A percentile compares a stretch with the other conserved stretches of the same genome.
Evolutionary conservation across 2,797 vertebrate species (phyloP).

Genomic region (Emys orbicularis): DNA sequence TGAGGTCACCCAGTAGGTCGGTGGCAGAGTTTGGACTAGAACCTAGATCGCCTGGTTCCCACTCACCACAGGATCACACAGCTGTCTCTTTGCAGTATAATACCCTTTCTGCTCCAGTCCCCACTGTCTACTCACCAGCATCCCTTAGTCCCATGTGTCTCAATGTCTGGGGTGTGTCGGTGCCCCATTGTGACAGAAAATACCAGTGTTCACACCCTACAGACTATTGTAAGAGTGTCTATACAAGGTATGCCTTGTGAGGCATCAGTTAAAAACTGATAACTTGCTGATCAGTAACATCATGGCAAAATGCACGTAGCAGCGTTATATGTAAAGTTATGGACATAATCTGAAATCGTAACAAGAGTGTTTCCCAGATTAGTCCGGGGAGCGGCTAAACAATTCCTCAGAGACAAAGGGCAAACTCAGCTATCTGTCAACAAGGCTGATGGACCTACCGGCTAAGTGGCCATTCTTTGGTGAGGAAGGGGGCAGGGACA

Average conservation of each 20-base stretch:
- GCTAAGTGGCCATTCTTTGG: too few species aligned
- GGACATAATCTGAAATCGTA: neutral
- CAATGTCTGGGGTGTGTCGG: neutral
- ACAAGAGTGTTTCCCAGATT: neutral
- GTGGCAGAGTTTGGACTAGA: neutral
- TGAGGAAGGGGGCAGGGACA: too few species aligned
- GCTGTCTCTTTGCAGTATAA: too few species aligned
- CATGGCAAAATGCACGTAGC: neutral
- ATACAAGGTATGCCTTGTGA: neutral
- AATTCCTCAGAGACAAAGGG: neutral
- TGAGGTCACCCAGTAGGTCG: neutral
- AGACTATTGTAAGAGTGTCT: neutral
- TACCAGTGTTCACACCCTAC: too few species aligned
- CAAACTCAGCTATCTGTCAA: neutral
- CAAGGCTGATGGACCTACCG: too few species aligned
- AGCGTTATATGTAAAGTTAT: neutral
- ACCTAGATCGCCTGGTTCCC: neutral
- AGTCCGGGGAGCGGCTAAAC: neutral
- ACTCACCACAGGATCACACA: neutral
- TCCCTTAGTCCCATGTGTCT: neutral
- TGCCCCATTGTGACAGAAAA: too few species aligned
- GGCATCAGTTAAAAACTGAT: neutral
- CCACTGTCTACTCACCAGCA: neutral
- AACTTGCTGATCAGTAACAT: neutral
- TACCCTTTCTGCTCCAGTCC: neutral